Evolutionary conservation across 2,113 vertebrate genomes (phyloP), one percentile per base, ranked within the genome.

Genomic region (Muntiacus muntjak): DNA sequence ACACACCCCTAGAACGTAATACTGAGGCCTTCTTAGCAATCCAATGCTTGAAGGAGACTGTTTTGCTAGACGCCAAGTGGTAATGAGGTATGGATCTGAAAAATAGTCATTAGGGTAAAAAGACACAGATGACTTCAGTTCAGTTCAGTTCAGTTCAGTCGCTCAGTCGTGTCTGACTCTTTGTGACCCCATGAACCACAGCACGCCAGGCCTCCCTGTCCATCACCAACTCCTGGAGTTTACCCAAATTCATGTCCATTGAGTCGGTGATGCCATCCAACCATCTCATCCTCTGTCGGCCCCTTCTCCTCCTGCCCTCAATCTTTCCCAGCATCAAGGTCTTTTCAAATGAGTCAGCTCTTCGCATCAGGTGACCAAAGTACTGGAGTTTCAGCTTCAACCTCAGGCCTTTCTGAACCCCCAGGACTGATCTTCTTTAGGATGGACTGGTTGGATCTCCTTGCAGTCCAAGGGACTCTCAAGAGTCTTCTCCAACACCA

Each of bases 351-450:
- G n/a, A 21, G n/a, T 71, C n/a, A 23, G 19, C 1, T 9, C 4
- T 36, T 71, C 1, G 0, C 19, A 1, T 71, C 17, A 71, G 64
- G n/a, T 5, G n/a, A n/a, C 33, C 19, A 71, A 36, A 23, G n/a
- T 71, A 71, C 21, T 36, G n/a, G n/a, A 36, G n/a, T 71, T 36
- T 71, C 4, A 71, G 64, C 19, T 21, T 71, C n/a, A 36, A 36
- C 64, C 11, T 71, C 19, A 71, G 64, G 21, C 64, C 19, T 71
- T 71, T n/a, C n/a, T 71, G 64, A 71, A 36, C 2, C 21, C 64
- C n/a, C n/a, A 71, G 64, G 17, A 36, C n/a, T 21, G 19, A 71
- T 71, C 19, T 36, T 3, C 0, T 36, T 36, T 71, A 71, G 64
- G n/a, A 71, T 36, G n/a, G 64, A 71, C 64, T 36, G 4, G 9